Evolutionary conservation across 30 jellyfish, hydroid and myxozoan genomes (phyloP).

Genomic region (Catostylus mosaicus): DNA sequence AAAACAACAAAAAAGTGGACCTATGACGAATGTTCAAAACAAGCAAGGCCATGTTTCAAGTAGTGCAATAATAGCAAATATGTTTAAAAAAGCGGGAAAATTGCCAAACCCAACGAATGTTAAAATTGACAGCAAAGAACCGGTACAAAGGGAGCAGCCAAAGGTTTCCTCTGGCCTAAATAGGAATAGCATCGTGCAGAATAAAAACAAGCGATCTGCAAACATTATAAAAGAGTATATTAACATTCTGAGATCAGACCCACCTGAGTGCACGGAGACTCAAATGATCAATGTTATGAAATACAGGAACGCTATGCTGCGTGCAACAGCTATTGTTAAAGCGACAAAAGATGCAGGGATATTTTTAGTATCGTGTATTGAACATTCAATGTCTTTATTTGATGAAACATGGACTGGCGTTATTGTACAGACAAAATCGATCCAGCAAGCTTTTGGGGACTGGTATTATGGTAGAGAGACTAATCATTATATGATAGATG

Average conservation of each 20-base stretch:
- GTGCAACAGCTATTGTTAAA: conserved; percentile 77
- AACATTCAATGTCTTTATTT: conserved; percentile 94
- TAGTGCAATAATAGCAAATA: conserved; percentile 38
- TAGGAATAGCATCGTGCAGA: conserved; percentile 43
- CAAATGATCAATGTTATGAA: conserved; percentile 91
- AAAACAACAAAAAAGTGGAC: background rate
- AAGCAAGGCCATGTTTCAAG: conserved; percentile 22
- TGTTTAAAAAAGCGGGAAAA: conserved; percentile 54
- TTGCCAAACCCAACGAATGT: conserved; percentile 26
- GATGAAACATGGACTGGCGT: conserved; percentile 99
- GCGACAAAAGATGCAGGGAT: conserved; percentile 87
- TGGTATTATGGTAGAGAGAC: conserved; percentile 93
- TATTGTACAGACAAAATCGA: conserved; percentile 83
- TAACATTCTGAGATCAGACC: conserved; percentile 96
- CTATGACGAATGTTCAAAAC: background rate
- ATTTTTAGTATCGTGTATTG: conserved; percentile 93
- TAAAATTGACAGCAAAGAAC: background rate
- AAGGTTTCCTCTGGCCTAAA: background rate
- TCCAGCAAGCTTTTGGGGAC: conserved; percentile 98
- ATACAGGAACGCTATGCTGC: conserved; percentile 90
- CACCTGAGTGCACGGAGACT: conserved; percentile 98
- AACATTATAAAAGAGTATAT: conserved; percentile 95
- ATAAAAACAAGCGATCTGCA: conserved; percentile 85
- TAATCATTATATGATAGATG: conserved; percentile 76
- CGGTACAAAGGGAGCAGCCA: background rate